Conservation (phyloP, 1,140 invertebrate species). For the Goniozus legneri region DNA sequence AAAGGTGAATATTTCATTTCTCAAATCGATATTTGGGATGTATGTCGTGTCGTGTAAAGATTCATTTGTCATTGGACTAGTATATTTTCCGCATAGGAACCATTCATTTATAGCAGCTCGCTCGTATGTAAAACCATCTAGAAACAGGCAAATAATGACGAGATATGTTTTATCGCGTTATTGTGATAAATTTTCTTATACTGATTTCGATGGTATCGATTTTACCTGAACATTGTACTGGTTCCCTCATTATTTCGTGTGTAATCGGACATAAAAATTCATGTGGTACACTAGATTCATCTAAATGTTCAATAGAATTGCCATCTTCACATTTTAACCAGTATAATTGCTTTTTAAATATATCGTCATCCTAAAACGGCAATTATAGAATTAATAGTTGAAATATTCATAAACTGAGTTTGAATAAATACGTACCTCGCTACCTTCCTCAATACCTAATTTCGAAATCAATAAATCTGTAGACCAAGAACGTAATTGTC, state of each 20-base stretch:
- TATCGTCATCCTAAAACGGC: no score
- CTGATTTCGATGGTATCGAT: background rate
- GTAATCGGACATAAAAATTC: constrained; percentile 82
- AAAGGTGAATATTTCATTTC: constrained; percentile 38
- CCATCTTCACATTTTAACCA: constrained; percentile 54
- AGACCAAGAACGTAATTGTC: constrained; percentile 57
- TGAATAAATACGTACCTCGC: constrained; percentile 26
- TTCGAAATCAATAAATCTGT: constrained; percentile 55
- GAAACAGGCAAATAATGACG: no score
- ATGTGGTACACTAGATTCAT: constrained; percentile 53
- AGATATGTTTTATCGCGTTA: no score
- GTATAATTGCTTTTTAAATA: constrained; percentile 47
- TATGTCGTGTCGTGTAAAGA: constrained; percentile 58
- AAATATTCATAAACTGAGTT: constrained; percentile 1
- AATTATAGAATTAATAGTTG: no score
- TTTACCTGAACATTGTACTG: constrained; percentile 68
- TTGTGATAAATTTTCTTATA: background rate
- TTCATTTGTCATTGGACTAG: constrained; percentile 76
- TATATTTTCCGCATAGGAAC: constrained; percentile 68
- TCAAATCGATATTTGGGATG: constrained; percentile 56
- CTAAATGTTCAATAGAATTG: constrained; percentile 19
- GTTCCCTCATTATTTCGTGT: constrained; percentile 75
- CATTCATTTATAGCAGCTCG: constrained; percentile 70
- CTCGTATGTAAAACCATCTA: constrained; percentile 79
- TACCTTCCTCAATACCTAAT: constrained; percentile 50